phyloP scores from a whole-genome alignment of 2,113 vertebrate genomes.

The Trogon surrucura region DNA sequence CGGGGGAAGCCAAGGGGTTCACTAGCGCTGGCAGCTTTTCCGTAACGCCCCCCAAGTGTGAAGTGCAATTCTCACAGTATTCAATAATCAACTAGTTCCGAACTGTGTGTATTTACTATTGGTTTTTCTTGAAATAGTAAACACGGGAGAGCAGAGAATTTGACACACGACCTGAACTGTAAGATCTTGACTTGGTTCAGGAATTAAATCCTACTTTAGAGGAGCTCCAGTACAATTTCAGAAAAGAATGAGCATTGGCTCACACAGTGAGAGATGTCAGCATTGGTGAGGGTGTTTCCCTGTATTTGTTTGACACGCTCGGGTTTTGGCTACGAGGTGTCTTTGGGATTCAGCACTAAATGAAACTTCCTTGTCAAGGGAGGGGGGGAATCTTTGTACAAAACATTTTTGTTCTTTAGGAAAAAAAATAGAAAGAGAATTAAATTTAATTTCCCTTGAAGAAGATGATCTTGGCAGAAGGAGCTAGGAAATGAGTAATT shows the following conservation, averaged over 20 bases:
- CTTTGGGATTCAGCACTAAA: conserved; percentile 31
- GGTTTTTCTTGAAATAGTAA: neutral
- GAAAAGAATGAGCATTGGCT: neutral
- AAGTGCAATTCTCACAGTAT: neutral
- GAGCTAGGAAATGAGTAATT: conserved; percentile 71
- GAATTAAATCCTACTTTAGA: neutral
- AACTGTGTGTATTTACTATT: fast-evolving
- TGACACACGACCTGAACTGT: neutral
- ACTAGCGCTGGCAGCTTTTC: neutral
- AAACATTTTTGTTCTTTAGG: conserved; percentile 45
- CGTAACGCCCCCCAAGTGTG: neutral
- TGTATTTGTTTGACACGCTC: neutral
- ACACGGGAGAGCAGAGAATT: neutral
- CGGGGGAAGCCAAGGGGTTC: neutral
- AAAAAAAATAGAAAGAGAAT: conserved; percentile 29
- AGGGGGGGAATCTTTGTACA: neutral
- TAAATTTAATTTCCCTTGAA: conserved; percentile 72
- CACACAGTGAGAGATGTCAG: neutral
- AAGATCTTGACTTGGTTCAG: neutral
- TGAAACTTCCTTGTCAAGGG: conserved; percentile 18
- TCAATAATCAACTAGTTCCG: neutral
- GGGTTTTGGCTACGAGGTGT: neutral
- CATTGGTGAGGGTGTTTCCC: neutral
- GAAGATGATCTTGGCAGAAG: conserved; percentile 65
- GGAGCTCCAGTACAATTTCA: neutral